These are phyloP conservation scores for Dipodomys ordii DNA, from an alignment of 2,113 vertebrate species.

Conservation along the genomic window DNA sequence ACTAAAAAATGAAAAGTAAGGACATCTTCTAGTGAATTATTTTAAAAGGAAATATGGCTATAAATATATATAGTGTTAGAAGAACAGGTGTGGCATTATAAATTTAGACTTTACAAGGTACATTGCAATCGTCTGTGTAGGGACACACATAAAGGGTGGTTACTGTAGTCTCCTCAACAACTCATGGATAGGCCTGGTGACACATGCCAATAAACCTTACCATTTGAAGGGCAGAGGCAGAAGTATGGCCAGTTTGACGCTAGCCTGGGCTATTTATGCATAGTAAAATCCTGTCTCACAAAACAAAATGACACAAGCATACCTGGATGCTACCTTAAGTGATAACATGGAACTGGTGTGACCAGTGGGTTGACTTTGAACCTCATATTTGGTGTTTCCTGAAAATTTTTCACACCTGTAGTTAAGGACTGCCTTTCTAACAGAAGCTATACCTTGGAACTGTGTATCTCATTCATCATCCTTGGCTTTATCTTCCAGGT, in stretches of 20 bases:
- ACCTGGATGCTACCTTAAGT: neutral
- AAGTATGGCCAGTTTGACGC: too few species aligned
- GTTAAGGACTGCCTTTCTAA: neutral
- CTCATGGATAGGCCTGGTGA: too few species aligned
- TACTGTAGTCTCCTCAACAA: neutral
- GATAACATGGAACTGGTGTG: neutral
- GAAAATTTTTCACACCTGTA: neutral
- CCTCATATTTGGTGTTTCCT: neutral
- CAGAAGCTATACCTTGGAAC: neutral
- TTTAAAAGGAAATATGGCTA: constrained; percentile 10
- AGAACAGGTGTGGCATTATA: neutral
- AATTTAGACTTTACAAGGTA: too few species aligned
- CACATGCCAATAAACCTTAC: too few species aligned
- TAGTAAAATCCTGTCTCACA: too few species aligned
- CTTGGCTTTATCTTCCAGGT: constrained; percentile 86
- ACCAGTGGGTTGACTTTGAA: neutral
- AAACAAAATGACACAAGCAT: neutral
- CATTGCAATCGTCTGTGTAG: too few species aligned
- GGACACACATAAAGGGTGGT: neutral
- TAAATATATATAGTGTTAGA: neutral
- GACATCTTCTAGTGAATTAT: too few species aligned
- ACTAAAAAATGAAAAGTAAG: too few species aligned
- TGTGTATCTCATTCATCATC: neutral
- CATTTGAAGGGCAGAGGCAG: too few species aligned
- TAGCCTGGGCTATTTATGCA: too few species aligned